These are phyloP conservation scores for Anarsia innoxiella DNA, from an alignment of 2,888 invertebrate species.

Conservation along the genomic window DNA sequence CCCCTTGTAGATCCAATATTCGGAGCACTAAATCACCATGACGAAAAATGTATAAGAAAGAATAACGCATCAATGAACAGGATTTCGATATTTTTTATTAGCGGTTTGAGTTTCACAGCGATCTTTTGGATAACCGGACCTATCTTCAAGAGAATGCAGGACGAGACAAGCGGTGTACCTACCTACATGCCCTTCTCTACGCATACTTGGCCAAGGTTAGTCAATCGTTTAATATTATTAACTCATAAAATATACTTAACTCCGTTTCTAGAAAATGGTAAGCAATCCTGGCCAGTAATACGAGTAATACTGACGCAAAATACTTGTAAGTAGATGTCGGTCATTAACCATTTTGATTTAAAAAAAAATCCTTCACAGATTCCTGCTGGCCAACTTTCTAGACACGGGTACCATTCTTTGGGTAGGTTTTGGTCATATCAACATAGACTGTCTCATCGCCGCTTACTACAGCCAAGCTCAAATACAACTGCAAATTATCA, in stretches of 20 bases:
- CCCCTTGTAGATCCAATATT: constrained; percentile 8
- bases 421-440: neutral
- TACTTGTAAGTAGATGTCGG: too few relatives aligned
- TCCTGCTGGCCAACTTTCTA: neutral
- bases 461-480: neutral
- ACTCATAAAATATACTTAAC: too few relatives aligned
- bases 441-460: neutral
- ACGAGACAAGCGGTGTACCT: neutral
- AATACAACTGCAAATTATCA: neutral
- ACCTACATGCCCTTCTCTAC: constrained; percentile 4
- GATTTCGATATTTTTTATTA: neutral
- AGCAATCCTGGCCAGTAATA: too few relatives aligned
- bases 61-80: neutral
- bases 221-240: too few relatives aligned
- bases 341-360: neutral
- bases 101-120: neutral
- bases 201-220: constrained; percentile 4
- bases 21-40: constrained; percentile 1
- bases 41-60: neutral
- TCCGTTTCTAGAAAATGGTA: too few relatives aligned
- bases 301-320: too few relatives aligned
- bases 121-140: neutral
- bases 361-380: neutral
- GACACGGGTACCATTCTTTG: neutral
- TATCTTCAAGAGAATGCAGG: neutral